Conservation (phyloP, 1,140 invertebrate genomes). For the Sweltsa coloradensis region DNA sequence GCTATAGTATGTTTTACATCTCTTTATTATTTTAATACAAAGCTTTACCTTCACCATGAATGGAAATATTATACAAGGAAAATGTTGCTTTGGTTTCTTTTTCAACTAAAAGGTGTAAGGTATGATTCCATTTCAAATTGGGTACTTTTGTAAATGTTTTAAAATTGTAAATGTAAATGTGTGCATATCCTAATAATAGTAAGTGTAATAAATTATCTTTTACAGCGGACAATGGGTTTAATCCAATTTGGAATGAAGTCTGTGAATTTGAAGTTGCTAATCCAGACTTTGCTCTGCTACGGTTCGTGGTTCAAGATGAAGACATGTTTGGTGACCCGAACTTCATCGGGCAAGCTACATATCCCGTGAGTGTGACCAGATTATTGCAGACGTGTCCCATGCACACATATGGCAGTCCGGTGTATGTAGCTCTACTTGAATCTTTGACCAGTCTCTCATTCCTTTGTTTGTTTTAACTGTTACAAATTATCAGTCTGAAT, state of each 20-base stretch:
- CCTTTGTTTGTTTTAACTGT: too few relatives aligned
- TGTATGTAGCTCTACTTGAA: too few relatives aligned
- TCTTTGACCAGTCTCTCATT: too few relatives aligned
- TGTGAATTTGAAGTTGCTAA: conserved; percentile 81
- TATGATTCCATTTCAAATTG: neutral
- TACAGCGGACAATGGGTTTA: conserved; percentile 90
- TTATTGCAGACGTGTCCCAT: too few relatives aligned
- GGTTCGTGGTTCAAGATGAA: conserved; percentile 92
- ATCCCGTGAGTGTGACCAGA: conserved; percentile 47
- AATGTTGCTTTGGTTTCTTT: too few relatives aligned
- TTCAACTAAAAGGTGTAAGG: too few relatives aligned
- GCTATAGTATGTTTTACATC: too few relatives aligned
- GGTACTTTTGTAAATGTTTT: neutral
- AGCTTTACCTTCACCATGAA: too few relatives aligned
- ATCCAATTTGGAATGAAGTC: conserved; percentile 87
- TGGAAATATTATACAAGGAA: too few relatives aligned
- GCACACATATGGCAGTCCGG: too few relatives aligned
- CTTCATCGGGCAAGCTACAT: conserved; percentile 94
- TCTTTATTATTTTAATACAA: too few relatives aligned
- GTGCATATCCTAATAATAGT: neutral
- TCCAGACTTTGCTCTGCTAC: conserved; percentile 77
- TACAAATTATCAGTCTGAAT: too few relatives aligned
- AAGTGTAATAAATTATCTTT: conserved; percentile 15
- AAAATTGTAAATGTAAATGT: neutral
- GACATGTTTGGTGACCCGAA: conserved; percentile 97